Evolutionary conservation across 2,797 vertebrate genomes (phyloP), one percentile per base, ranked within the genome.

Genomic region (Parauchenoglanis ngamensis): DNA sequence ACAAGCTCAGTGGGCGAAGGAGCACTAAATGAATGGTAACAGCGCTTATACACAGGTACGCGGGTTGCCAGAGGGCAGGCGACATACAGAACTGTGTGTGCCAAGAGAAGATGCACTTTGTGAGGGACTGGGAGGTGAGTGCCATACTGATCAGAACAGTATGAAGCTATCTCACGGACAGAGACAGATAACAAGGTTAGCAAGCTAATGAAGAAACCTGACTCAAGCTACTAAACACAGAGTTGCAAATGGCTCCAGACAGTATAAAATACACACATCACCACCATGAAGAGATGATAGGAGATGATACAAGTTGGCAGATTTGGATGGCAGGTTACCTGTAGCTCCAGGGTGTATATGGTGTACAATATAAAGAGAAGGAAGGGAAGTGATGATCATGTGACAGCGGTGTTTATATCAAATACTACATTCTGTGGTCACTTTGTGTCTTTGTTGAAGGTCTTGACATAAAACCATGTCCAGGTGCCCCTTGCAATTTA

Each of bases 71-170:
- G 11, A 80, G 31, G 77, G 31, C 77, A 80, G 28, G 31, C 1
- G 28, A 12, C 2, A 6, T 59, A 31, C 57, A 25, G 21, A 79
- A 79, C 28, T 35, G 28, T 78, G 28, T 35, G 28, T 35, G 54
- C 76, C 54, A 79, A 79, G 6, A 21, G 11, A 61, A 15, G 35
- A 79, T 40, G 31, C 19, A 59, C 11, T 79, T 40, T 80, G 35
- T 44, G 12, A 80, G 31, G 35, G 7, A 17, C 23, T n/a, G 40
- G 35, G 35, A 80, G 57, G 57, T 63, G 57, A 81, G 13, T n/a
- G 23, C 57, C 79, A 46, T 61, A 17, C 57, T 81, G 79, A 63
- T 59, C 12, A 57, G 54, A 35, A 57, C 76, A 78, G 76, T 57
- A 17, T 63, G 35, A 46, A 63, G 78, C 35, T 15, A 17, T 61